These are phyloP conservation scores for Patagioenas fasciata DNA, from an alignment of 2,113 vertebrate species.

Conservation along the genomic window DNA sequence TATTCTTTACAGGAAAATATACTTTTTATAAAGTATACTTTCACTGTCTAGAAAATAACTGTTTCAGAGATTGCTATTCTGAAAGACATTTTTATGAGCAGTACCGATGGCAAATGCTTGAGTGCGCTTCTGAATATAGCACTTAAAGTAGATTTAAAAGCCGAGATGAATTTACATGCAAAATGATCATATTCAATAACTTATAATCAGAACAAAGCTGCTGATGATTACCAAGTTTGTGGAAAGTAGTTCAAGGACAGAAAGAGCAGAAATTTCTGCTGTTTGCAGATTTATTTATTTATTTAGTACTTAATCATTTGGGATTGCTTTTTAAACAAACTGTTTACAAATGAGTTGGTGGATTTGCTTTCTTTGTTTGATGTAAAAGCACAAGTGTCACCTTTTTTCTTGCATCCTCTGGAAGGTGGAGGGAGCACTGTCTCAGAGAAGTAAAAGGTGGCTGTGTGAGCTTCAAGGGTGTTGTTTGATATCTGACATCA, in stretches of 20 bases:
- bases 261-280: constrained; percentile 29
- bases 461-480: background rate
- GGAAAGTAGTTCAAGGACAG: constrained; percentile 35
- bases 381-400: background rate
- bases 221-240: background rate
- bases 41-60: background rate
- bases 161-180: background rate
- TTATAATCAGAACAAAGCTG: constrained; percentile 31
- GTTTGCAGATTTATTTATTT: constrained; percentile 11
- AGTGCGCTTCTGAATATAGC: background rate
- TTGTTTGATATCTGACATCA: constrained; percentile 30
- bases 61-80: background rate
- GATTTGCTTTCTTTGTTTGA: background rate
- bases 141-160: constrained; percentile 13
- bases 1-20: background rate
- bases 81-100: background rate
- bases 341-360: constrained; percentile 22
- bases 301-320: constrained; percentile 19
- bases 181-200: constrained; percentile 12
- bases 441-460: background rate
- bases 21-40: background rate
- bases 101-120: background rate
- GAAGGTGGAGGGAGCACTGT: background rate
- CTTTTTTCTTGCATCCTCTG: background rate
- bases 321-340: constrained; percentile 43